Conservation (phyloP, 2,113 vertebrate genomes). For the Perca fluviatilis region DNA sequence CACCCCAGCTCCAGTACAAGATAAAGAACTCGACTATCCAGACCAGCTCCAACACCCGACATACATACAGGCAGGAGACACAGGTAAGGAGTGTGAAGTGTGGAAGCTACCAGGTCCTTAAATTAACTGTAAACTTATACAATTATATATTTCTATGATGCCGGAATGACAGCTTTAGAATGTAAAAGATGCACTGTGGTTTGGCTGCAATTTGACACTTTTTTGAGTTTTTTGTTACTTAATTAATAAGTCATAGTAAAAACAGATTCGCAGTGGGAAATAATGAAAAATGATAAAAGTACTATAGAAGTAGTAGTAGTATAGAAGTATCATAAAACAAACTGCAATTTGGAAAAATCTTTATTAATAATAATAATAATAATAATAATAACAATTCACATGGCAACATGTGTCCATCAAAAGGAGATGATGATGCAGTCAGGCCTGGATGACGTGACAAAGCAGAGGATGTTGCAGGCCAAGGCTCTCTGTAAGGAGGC, state of each 20-base stretch:
- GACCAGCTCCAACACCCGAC: conserved; percentile 29
- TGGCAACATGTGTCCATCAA: conserved; percentile 28
- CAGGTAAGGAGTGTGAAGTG: conserved; percentile 60
- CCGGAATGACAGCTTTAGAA: neutral
- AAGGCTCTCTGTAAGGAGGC: conserved; percentile 79
- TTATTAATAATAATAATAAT: neutral
- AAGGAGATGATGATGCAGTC: conserved; percentile 73
- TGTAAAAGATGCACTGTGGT: neutral
- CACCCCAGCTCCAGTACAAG: conserved; percentile 50
- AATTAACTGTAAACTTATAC: neutral
- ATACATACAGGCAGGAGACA: conserved; percentile 23
- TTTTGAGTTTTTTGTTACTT: neutral
- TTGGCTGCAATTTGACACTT: neutral
- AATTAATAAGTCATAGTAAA: neutral
- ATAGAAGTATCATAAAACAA: neutral
- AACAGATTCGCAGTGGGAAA: neutral
- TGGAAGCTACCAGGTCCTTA: conserved; percentile 1
- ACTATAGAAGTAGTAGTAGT: too few species aligned
- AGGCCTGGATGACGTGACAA: conserved; percentile 65
- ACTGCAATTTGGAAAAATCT: neutral
- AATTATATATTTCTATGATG: neutral
- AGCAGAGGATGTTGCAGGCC: conserved; percentile 79
- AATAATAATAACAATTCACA: neutral
- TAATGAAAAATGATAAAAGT: neutral
- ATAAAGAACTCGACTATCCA: conserved; percentile 25